Evolutionary conservation across 2,888 invertebrate species (phyloP).

Genomic region (Oxyscelio sp.): DNA sequence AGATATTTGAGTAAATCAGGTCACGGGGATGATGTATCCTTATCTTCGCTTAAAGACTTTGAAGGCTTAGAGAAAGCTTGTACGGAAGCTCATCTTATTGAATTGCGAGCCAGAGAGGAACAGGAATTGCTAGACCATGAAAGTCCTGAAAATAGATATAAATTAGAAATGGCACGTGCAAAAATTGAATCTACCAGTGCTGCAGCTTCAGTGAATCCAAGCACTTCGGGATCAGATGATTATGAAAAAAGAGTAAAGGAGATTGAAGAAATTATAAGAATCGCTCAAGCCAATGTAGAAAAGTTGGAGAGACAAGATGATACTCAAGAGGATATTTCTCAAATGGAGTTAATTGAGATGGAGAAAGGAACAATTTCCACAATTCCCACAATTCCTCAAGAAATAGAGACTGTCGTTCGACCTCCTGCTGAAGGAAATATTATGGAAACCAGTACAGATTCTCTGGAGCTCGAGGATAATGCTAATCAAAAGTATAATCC

Average conservation of each 20-base stretch:
- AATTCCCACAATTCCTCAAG: no score
- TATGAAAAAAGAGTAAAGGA: constrained; percentile 92
- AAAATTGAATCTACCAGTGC: constrained; percentile 80
- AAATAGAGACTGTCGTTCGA: constrained; percentile 49
- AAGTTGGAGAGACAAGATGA: constrained; percentile 90
- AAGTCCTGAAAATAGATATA: constrained; percentile 91
- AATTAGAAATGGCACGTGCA: constrained; percentile 88
- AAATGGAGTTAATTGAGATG: constrained; percentile 83
- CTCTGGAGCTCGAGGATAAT: constrained; percentile 89
- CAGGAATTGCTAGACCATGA: constrained; percentile 93
- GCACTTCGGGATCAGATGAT: constrained; percentile 90
- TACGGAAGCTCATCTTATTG: constrained; percentile 94
- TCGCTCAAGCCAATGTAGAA: constrained; percentile 92
- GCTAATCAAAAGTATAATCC: constrained; percentile 88
- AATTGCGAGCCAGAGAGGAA: constrained; percentile 95
- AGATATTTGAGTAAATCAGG: constrained; percentile 92
- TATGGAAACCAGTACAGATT: constrained; percentile 91
- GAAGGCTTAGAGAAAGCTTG: constrained; percentile 97
- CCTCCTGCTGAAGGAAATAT: constrained; percentile 87
- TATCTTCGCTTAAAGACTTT: constrained; percentile 96
- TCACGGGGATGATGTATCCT: constrained; percentile 95
- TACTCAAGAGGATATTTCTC: constrained; percentile 89
- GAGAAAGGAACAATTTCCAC: constrained; percentile 77
- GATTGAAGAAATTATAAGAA: constrained; percentile 92
- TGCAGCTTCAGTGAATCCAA: constrained; percentile 88